Conservation (phyloP, 2,113 vertebrate species). For the Thamnaconus septentrionalis region DNA sequence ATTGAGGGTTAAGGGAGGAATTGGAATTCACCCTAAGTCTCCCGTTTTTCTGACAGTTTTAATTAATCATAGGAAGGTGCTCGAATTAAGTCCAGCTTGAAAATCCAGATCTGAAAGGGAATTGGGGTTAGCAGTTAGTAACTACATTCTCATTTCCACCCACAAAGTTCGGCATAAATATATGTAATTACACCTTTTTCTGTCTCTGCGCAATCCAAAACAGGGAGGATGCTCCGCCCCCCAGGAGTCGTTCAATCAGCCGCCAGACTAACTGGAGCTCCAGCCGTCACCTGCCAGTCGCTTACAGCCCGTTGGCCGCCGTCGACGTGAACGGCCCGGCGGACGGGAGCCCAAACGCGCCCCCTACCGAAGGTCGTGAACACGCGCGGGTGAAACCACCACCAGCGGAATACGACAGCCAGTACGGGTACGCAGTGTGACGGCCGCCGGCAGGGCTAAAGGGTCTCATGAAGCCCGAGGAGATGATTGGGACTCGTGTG, state of each 20-base stretch:
- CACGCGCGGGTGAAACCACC: slow-evolving; percentile 29
- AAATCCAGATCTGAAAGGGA: too few species aligned
- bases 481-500: too few species aligned
- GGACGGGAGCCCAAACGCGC: not conserved
- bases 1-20: too few species aligned
- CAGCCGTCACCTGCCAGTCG: slow-evolving; percentile 37
- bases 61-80: too few species aligned
- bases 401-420: slow-evolving; percentile 27
- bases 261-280: slow-evolving; percentile 41
- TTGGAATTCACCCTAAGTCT: too few species aligned
- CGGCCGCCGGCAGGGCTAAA: not conserved
- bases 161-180: too few species aligned
- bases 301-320: slow-evolving; percentile 40
- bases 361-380: slow-evolving; percentile 26
- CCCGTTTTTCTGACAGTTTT: too few species aligned
- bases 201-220: slow-evolving; percentile 1
- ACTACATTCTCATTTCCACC: not conserved
- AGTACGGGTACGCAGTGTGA: slow-evolving; percentile 59
- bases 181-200: not conserved
- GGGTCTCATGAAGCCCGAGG: not conserved
- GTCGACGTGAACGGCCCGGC: not conserved
- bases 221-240: slow-evolving; percentile 71
- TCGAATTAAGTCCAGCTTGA: too few species aligned
- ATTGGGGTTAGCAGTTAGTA: not conserved
- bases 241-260: slow-evolving; percentile 65